A percentile compares a stretch with the other conserved stretches of the same genome.
phyloP scores from a whole-genome alignment of 2,797 vertebrate species.

The Atherinosoma microstoma region DNA sequence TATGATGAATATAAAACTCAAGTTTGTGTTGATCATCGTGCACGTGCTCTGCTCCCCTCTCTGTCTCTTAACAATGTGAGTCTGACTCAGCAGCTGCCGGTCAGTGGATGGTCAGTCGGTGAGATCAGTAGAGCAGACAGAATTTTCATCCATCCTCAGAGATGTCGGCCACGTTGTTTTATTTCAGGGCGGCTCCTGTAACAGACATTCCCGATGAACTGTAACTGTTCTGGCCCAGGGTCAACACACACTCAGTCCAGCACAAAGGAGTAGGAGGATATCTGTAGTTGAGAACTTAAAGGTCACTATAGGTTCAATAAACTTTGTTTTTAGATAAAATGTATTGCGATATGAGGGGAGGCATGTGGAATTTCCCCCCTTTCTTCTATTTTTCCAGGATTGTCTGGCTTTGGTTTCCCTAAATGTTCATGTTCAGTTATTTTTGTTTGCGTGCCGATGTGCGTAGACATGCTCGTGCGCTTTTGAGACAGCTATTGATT shows the following conservation, averaged over 20 bases:
- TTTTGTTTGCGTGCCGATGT: constrained; percentile 34
- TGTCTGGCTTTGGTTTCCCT: constrained; percentile 64
- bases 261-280: constrained; percentile 15
- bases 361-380: constrained; percentile 38
- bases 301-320: constrained; percentile 53
- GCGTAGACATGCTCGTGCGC: constrained; percentile 13
- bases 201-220: constrained; percentile 58
- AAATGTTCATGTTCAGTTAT: constrained; percentile 25
- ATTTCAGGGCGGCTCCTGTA: constrained; percentile 59
- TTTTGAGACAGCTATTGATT: constrained; percentile 24
- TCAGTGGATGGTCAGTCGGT: constrained; percentile 72
- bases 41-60: constrained; percentile 16
- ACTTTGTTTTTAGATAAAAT: constrained; percentile 57
- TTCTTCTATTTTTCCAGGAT: constrained; percentile 51
- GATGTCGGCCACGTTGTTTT: constrained; percentile 64
- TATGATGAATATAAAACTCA: constrained; percentile 8
- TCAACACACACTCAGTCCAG: constrained; percentile 27
- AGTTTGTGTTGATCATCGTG: constrained; percentile 10
- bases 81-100: constrained; percentile 67
- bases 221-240: constrained; percentile 46
- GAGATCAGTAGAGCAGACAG: constrained; percentile 73
- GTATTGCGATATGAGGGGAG: constrained; percentile 47
- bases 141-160: constrained; percentile 55
- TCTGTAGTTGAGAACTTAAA: constrained; percentile 22
- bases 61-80: constrained; percentile 25